These are phyloP conservation scores for Erannis defoliaria DNA, from an alignment of 2,888 invertebrate species.

Conservation along the genomic window DNA sequence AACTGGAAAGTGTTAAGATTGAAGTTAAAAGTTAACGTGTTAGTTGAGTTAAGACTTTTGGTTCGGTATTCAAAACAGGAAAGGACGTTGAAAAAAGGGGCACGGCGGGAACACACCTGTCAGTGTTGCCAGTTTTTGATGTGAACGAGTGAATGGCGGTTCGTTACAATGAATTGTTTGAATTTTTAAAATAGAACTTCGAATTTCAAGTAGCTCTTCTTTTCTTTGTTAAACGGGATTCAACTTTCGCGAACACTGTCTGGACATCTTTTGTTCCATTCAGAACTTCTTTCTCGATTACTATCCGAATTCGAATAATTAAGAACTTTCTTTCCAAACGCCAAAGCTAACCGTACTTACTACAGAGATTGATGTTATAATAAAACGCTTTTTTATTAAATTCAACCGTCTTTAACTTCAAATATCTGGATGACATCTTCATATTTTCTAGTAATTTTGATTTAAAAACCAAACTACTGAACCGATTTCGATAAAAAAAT, in stretches of 20 bases:
- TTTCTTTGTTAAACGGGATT: constrained; percentile 31
- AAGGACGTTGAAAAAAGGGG: constrained; percentile 86
- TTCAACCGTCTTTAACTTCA: too few relatives aligned
- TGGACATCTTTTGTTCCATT: constrained; percentile 14
- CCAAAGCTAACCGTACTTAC: too few relatives aligned
- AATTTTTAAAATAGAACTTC: constrained; percentile 57
- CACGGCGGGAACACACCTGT: constrained; percentile 86
- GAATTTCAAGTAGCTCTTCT: constrained; percentile 28
- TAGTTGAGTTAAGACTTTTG: constrained; percentile 53
- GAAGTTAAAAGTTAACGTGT: constrained; percentile 9
- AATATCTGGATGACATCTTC: too few relatives aligned
- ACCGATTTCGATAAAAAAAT: too few relatives aligned
- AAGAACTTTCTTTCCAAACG: constrained; percentile 32
- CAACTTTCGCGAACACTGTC: constrained; percentile 34
- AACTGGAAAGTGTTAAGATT: constrained; percentile 9
- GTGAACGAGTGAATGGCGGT: constrained; percentile 80
- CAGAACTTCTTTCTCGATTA: constrained; percentile 8
- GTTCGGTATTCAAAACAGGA: constrained; percentile 60
- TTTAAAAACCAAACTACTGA: too few relatives aligned
- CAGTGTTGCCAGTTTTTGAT: constrained; percentile 85
- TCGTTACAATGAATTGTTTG: constrained; percentile 69
- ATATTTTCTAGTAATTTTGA: too few relatives aligned
- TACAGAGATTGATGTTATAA: too few relatives aligned
- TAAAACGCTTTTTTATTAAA: too few relatives aligned
- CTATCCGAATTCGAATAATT: constrained; percentile 37